Evolutionary conservation across 35 echinoderm and acorn worm species (phyloP).

Genomic region (Apostichopus californicus): DNA sequence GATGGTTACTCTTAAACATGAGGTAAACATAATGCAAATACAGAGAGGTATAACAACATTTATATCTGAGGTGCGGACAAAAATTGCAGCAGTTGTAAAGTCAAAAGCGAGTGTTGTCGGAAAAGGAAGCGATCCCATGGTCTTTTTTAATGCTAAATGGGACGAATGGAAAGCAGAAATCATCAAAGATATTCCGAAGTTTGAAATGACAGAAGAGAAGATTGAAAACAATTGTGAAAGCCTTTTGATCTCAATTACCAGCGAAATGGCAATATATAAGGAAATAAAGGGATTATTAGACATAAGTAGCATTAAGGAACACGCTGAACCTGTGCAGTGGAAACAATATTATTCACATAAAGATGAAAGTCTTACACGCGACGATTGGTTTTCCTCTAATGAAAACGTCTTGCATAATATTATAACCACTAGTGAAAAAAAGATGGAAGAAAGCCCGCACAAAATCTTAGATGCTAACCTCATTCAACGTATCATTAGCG

Average conservation of each 20-base stretch:
- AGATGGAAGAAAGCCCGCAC: neutral
- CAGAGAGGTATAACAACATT: neutral
- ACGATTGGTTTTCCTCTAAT: neutral
- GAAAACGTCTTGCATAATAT: neutral
- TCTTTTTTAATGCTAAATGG: neutral
- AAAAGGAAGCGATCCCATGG: neutral
- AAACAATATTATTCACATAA: slow-evolving; percentile 7
- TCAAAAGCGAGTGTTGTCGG: neutral
- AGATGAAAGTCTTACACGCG: neutral
- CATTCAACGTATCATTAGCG: neutral
- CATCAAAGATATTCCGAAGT: neutral
- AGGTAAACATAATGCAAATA: no score
- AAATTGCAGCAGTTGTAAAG: neutral
- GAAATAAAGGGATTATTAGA: neutral
- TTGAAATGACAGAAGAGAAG: neutral
- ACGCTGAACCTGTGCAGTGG: neutral
- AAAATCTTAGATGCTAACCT: slow-evolving; percentile 3
- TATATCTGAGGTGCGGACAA: neutral
- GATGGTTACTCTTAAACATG: neutral
- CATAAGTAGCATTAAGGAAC: neutral
- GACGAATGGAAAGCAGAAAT: neutral
- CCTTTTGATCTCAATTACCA: neutral
- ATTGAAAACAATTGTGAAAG: slow-evolving; percentile 3
- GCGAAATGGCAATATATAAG: neutral
- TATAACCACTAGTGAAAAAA: neutral